phyloP scores from a whole-genome alignment of 1,140 invertebrate genomes.

The Teleogryllus occipitalis region DNA sequence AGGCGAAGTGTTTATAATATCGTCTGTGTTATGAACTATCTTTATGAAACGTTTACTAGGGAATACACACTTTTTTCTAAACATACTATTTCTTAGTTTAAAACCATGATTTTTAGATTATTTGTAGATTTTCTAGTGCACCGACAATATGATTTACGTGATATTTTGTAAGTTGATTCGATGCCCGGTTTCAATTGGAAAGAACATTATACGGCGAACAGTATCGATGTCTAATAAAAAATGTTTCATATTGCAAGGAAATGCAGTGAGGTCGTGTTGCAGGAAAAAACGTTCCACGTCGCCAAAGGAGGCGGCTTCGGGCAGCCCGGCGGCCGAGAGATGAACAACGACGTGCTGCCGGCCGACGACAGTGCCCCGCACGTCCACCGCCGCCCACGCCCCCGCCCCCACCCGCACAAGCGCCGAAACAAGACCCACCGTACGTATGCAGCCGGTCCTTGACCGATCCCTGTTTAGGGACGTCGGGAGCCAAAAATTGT shows the following conservation, averaged over 20 bases:
- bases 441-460: neutral
- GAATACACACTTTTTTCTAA: no score
- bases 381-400: no score
- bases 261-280: neutral
- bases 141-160: no score
- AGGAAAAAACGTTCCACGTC: neutral
- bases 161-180: no score
- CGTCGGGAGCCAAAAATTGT: neutral
- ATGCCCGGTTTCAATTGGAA: no score
- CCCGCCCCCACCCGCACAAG: neutral
- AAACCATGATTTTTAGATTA: no score
- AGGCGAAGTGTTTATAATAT: no score
- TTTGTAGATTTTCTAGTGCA: no score
- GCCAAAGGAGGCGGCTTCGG: neutral
- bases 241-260: neutral
- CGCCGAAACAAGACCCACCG: neutral
- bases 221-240: neutral
- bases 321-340: neutral
- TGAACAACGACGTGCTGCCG: neutral
- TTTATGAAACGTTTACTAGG: no score
- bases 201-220: no score
- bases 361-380: neutral
- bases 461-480: neutral
- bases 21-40: no score
- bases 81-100: no score